Percentiles rank a stretch among this genome's conserved stretches.
These are phyloP conservation scores for Mercenaria mercenaria DNA, from an alignment of 1,140 invertebrate genomes.

Conservation along the genomic window DNA sequence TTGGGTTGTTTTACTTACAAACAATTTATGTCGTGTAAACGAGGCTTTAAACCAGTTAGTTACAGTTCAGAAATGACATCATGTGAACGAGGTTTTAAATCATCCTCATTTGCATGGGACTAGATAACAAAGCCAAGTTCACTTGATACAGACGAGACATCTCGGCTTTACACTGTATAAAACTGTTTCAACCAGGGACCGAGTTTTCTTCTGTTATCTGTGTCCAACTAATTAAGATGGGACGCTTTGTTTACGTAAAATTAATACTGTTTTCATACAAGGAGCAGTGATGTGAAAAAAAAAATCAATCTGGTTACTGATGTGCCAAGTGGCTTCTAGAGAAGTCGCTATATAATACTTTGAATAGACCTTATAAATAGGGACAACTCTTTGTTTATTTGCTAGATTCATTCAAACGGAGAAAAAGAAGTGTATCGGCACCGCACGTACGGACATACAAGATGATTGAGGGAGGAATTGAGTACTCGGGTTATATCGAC, in stretches of 20 bases:
- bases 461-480: conserved; percentile 66
- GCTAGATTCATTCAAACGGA: neutral
- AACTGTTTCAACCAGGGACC: neutral
- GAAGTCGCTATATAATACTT: neutral
- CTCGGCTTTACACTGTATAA: neutral
- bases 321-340: neutral
- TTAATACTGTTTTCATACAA: neutral
- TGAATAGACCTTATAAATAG: neutral
- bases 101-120: neutral
- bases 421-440: neutral
- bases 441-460: conserved; percentile 10
- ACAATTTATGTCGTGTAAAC: neutral
- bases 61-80: neutral
- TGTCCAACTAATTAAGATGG: conserved; percentile 17
- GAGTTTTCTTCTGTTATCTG: neutral
- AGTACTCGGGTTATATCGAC: conserved; percentile 71
- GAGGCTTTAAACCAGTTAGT: neutral
- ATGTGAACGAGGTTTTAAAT: neutral
- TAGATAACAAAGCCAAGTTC: neutral
- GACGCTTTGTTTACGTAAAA: conserved; percentile 24
- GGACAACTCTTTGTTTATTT: neutral
- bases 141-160: neutral
- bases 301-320: neutral
- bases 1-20: too few relatives aligned
- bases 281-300: neutral